These are phyloP conservation scores for Solen grandis DNA, from an alignment of 1,140 invertebrate species.

Conservation along the genomic window DNA sequence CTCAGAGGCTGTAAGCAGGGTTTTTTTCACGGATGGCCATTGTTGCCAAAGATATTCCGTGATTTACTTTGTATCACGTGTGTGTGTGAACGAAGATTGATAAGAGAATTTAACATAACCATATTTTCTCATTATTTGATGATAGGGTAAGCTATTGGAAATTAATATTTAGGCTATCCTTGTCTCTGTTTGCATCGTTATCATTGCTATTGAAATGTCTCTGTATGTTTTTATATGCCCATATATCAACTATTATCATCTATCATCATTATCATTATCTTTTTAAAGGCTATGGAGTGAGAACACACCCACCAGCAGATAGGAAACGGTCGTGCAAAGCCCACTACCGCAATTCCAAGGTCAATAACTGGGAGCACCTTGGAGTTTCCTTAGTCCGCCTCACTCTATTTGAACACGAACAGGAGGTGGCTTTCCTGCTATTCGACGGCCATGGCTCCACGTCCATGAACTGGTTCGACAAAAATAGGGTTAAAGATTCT, in stretches of 20 bases:
- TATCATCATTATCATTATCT: background rate
- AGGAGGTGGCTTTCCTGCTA: conserved; percentile 31
- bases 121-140: too few relatives aligned
- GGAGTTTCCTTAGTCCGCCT: conserved; percentile 15
- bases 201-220: too few relatives aligned
- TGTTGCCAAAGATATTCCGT: too few relatives aligned
- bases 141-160: background rate
- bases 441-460: conserved; percentile 9
- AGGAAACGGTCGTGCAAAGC: conserved; percentile 11
- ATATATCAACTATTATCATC: background rate
- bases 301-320: background rate
- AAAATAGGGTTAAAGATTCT: background rate
- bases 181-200: too few relatives aligned
- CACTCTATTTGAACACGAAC: conserved; percentile 9
- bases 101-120: too few relatives aligned
- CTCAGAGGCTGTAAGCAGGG: too few relatives aligned
- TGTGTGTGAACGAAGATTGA: too few relatives aligned
- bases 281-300: background rate
- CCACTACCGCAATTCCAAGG: background rate
- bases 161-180: too few relatives aligned
- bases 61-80: too few relatives aligned
- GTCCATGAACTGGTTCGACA: conserved; percentile 26
- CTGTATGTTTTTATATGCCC: too few relatives aligned
- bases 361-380: background rate
- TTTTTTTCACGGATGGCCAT: too few relatives aligned